These are phyloP conservation scores for Drosophila lacertosa DNA, from an alignment of 1,140 invertebrate genomes.

Conservation along the genomic window DNA sequence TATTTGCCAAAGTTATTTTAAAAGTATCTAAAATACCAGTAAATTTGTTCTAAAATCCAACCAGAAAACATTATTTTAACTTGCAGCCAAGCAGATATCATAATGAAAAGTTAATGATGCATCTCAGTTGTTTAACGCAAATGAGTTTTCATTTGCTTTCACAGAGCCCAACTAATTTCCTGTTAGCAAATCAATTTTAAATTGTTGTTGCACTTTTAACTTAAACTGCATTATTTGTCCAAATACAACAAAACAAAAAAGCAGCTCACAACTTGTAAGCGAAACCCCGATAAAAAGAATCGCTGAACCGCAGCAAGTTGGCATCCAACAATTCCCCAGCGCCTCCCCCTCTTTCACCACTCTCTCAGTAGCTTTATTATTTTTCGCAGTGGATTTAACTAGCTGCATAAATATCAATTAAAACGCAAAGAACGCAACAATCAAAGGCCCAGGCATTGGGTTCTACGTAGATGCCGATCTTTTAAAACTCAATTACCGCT, in stretches of 20 bases:
- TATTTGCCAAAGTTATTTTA: too few relatives aligned
- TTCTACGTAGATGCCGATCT: conserved; percentile 37
- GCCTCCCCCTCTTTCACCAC: background rate
- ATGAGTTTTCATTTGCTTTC: conserved; percentile 9
- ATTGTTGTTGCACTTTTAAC: conserved; percentile 54
- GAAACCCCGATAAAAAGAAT: conserved; percentile 59
- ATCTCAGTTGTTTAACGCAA: conserved; percentile 1
- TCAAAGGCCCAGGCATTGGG: conserved; percentile 37
- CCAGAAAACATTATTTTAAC: too few relatives aligned
- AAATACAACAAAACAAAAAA: conserved; percentile 31
- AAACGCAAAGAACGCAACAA: conserved; percentile 57
- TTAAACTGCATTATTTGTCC: conserved; percentile 48
- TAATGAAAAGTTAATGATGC: conserved; percentile 12
- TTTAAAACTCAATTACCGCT: conserved; percentile 75
- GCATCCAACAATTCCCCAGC: conserved; percentile 1
- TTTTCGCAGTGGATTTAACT: conserved; percentile 53
- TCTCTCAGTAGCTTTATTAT: background rate
- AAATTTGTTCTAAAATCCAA: too few relatives aligned
- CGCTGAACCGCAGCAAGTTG: conserved; percentile 60
- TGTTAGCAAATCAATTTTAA: conserved; percentile 45
- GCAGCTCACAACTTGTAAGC: conserved; percentile 20
- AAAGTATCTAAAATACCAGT: too few relatives aligned
- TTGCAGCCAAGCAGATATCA: too few relatives aligned
- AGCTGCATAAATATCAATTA: conserved; percentile 81
- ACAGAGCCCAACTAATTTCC: conserved; percentile 36